Percentiles rank a stretch among this genome's conserved stretches.
These are phyloP conservation scores for Drosophila hamatofila DNA, from an alignment of 2,888 invertebrate genomes.

Conservation along the genomic window DNA sequence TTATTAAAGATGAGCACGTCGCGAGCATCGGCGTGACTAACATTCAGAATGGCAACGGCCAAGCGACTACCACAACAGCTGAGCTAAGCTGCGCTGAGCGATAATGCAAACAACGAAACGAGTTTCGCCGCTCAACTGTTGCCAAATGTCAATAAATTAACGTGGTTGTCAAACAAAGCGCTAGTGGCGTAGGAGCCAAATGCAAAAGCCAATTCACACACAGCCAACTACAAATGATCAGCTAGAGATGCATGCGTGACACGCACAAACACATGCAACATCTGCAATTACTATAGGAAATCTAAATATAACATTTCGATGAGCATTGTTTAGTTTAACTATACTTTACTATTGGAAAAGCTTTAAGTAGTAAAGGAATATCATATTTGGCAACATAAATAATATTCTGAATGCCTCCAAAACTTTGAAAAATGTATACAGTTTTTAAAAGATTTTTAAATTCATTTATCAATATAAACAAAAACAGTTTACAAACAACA, in stretches of 20 bases:
- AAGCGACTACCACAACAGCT: conserved; percentile 57
- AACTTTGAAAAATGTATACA: neutral
- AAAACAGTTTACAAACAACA: too few species aligned
- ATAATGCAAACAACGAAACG: conserved; percentile 55
- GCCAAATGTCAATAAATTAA: conserved; percentile 77
- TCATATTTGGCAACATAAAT: too few species aligned
- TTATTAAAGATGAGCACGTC: conserved; percentile 68
- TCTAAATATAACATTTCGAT: neutral
- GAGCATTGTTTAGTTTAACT: neutral
- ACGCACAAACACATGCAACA: conserved; percentile 19
- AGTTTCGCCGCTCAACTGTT: conserved; percentile 68
- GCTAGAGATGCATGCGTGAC: conserved; percentile 21
- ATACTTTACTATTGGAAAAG: neutral
- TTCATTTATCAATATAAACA: too few species aligned
- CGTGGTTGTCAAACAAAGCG: conserved; percentile 61
- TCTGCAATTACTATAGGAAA: neutral
- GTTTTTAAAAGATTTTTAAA: neutral
- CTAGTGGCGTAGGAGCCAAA: conserved; percentile 66
- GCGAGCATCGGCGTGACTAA: conserved; percentile 58
- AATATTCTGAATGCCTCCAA: too few species aligned
- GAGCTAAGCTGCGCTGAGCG: conserved; percentile 58
- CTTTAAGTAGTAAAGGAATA: too few species aligned
- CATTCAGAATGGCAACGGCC: conserved; percentile 45
- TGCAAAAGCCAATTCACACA: conserved; percentile 40
- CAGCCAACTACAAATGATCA: conserved; percentile 20